These are phyloP conservation scores for Ophioninae sp. DNA, from an alignment of 2,888 invertebrate genomes.

Conservation along the genomic window DNA sequence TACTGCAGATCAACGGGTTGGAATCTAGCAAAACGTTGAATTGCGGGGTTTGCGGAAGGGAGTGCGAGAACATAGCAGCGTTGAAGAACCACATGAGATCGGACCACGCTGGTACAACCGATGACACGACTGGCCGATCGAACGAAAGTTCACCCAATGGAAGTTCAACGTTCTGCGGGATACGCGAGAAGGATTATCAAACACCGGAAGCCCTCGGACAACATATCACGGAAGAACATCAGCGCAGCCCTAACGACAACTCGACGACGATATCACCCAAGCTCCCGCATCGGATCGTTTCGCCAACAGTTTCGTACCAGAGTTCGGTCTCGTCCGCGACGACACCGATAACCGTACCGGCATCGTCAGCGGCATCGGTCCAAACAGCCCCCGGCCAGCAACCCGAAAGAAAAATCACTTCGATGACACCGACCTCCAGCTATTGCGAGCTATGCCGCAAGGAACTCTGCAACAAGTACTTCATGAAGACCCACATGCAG, in stretches of 20 bases:
- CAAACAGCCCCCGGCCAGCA: slow-evolving; percentile 70
- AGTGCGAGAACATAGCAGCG: slow-evolving; percentile 88
- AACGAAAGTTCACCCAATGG: slow-evolving; percentile 78
- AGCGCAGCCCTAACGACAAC: slow-evolving; percentile 74
- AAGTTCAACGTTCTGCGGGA: slow-evolving; percentile 78
- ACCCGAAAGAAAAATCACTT: slow-evolving; percentile 84
- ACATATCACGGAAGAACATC: slow-evolving; percentile 87
- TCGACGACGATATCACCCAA: slow-evolving; percentile 62
- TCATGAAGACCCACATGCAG: slow-evolving; percentile 99
- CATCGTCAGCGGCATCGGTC: slow-evolving; percentile 48
- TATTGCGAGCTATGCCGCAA: slow-evolving; percentile 99
- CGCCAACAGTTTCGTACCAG: slow-evolving; percentile 50
- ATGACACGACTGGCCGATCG: slow-evolving; percentile 65
- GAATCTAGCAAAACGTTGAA: slow-evolving; percentile 83
- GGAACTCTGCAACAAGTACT: slow-evolving; percentile 99
- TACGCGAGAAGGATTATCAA: slow-evolving; percentile 85
- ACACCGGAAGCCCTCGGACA: slow-evolving; percentile 86
- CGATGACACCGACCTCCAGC: slow-evolving; percentile 89
- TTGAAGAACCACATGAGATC: slow-evolving; percentile 87
- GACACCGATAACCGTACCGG: slow-evolving; percentile 17
- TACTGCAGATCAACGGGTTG: slow-evolving; percentile 92
- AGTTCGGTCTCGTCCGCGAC: slow-evolving; percentile 27
- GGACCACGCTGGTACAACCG: slow-evolving; percentile 83
- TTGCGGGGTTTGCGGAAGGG: slow-evolving; percentile 88
- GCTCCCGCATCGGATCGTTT: slow-evolving; percentile 1